Conservation (phyloP, 2,797 vertebrate genomes). For the Acanthis flammea region DNA sequence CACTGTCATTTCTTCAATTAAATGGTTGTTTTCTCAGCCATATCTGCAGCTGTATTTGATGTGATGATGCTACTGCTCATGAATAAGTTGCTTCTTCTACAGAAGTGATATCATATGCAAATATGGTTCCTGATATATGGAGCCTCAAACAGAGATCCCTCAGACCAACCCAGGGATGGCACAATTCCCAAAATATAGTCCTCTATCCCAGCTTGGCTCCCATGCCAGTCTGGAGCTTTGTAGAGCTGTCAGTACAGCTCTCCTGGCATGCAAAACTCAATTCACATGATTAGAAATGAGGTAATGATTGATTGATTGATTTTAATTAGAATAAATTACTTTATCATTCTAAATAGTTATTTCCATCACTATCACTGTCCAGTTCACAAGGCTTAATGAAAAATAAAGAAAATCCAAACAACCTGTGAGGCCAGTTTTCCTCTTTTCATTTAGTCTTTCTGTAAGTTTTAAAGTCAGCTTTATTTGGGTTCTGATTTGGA, state of each 20-base stretch:
- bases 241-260: not conserved
- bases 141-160: not conserved
- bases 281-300: not conserved
- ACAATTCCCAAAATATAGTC: not conserved
- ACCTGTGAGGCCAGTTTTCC: not conserved
- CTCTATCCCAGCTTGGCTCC: not conserved
- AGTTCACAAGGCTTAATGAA: not conserved
- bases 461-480: not conserved
- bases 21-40: not conserved
- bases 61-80: not conserved
- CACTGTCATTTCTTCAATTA: not conserved
- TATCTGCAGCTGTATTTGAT: not conserved
- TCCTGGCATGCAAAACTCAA: not conserved
- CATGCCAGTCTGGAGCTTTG: not conserved
- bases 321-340: not conserved
- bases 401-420: not conserved
- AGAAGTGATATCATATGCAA: not conserved
- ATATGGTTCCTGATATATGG: not conserved
- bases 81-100: conserved; percentile 11
- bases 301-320: not conserved
- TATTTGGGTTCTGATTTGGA: not conserved
- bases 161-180: not conserved
- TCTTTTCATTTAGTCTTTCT: not conserved
- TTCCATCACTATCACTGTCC: not conserved
- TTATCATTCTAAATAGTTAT: not conserved